These are phyloP conservation scores for Venustaconcha ellipsiformis DNA, from an alignment of 1,140 invertebrate genomes.

Conservation along the genomic window DNA sequence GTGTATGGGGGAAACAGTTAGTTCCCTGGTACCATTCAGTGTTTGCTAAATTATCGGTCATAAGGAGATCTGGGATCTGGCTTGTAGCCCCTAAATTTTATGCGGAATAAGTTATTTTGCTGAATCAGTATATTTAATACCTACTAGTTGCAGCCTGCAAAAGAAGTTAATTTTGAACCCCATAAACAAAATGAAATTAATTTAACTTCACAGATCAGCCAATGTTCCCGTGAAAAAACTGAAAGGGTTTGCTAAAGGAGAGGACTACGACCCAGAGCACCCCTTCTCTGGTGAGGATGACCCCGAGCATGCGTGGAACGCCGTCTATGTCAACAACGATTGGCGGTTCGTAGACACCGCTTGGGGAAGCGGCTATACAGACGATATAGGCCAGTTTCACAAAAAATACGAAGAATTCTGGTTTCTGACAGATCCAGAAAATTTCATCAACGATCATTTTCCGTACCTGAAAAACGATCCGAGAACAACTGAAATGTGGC, in stretches of 20 bases:
- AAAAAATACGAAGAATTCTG: conserved; percentile 56
- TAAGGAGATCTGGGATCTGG: too few relatives aligned
- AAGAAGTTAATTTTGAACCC: not conserved
- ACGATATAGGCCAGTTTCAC: conserved; percentile 37
- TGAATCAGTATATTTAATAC: not conserved
- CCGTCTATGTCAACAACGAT: conserved; percentile 48
- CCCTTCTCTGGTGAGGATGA: conserved; percentile 94
- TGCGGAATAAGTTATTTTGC: not conserved
- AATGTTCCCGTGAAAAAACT: conserved; percentile 40
- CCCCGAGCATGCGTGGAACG: conserved; percentile 57
- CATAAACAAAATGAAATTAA: not conserved
- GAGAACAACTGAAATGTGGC: conserved; percentile 36
- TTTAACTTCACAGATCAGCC: conserved; percentile 24
- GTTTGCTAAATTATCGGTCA: not conserved
- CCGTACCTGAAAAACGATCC: conserved; percentile 64
- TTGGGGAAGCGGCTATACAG: conserved; percentile 67
- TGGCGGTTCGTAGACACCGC: conserved; percentile 65
- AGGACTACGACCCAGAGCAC: conserved; percentile 95
- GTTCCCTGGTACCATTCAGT: not conserved
- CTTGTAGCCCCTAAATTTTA: not conserved
- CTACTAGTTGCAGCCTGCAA: not conserved
- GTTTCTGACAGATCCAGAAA: conserved; percentile 72
- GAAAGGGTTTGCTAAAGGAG: conserved; percentile 93
- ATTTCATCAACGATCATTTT: conserved; percentile 71
- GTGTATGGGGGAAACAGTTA: too few relatives aligned